A percentile compares a stretch with the other conserved stretches of the same genome.
Evolutionary conservation across 2,797 vertebrate genomes (phyloP).

Genomic region (Esox masquinongy): DNA sequence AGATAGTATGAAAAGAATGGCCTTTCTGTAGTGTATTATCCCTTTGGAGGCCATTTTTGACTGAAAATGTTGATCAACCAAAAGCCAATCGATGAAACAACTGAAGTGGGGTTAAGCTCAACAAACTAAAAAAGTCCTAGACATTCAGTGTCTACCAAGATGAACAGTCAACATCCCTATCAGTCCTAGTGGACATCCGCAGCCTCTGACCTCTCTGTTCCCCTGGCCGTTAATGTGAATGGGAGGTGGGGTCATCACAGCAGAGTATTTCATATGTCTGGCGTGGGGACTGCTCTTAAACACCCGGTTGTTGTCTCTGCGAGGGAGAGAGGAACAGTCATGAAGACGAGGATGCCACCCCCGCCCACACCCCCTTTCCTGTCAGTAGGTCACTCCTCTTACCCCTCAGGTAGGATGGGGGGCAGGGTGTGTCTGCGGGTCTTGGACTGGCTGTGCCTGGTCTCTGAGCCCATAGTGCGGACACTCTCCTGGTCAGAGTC

Average conservation of each 20-base stretch:
- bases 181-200: neutral
- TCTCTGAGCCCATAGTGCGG: slow-evolving; percentile 69
- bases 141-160: too few species aligned
- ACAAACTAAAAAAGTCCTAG: too few species aligned
- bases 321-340: slow-evolving; percentile 22
- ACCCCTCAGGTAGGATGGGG: slow-evolving; percentile 77
- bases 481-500: slow-evolving; percentile 84
- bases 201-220: slow-evolving; percentile 78
- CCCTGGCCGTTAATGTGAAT: slow-evolving; percentile 78
- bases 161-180: neutral
- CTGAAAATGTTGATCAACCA: too few species aligned
- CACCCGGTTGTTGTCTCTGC: slow-evolving; percentile 71
- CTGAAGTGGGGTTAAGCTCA: too few species aligned
- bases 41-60: too few species aligned
- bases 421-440: slow-evolving; percentile 76
- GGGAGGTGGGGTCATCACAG: slow-evolving; percentile 82
- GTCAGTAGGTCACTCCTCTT: slow-evolving; percentile 11
- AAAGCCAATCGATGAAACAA: too few species aligned
- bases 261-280: slow-evolving; percentile 72
- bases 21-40: too few species aligned
- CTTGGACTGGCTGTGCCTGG: slow-evolving; percentile 61
- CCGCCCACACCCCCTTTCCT: neutral
- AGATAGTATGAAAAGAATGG: too few species aligned
- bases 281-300: slow-evolving; percentile 80
- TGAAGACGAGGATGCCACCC: too few species aligned